phyloP scores from a whole-genome alignment of 2,888 invertebrate species.

The Catonia carolina region DNA sequence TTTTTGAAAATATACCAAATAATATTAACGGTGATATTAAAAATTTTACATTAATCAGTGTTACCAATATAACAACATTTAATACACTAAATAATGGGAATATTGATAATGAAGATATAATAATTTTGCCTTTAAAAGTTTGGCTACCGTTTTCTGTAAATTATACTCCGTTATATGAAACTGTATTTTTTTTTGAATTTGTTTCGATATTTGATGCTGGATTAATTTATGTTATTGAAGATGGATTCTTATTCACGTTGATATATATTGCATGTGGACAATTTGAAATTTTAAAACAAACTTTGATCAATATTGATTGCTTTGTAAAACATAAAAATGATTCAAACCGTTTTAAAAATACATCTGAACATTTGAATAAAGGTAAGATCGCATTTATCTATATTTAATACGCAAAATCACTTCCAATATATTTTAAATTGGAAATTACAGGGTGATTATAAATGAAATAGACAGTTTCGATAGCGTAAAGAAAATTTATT shows the following conservation, averaged over 20 bases:
- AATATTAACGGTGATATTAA: too few species aligned
- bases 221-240: constrained; percentile 29
- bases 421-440: too few species aligned
- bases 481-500: too few species aligned
- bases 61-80: background rate
- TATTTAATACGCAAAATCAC: too few species aligned
- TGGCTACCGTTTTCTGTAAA: constrained; percentile 24
- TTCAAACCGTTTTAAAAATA: too few species aligned
- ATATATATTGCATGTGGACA: constrained; percentile 26
- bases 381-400: too few species aligned
- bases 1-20: background rate
- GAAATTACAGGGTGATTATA: too few species aligned
- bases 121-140: constrained; percentile 18
- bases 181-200: constrained; percentile 20
- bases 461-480: too few species aligned
- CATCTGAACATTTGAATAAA: too few species aligned
- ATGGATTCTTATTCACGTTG: constrained; percentile 30
- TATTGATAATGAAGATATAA: background rate
- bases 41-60: too few species aligned
- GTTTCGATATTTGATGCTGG: constrained; percentile 22
- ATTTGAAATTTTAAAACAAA: constrained; percentile 19
- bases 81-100: background rate
- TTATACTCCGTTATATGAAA: constrained; percentile 18
- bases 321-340: background rate
- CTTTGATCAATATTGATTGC: constrained; percentile 10